Evolutionary conservation across 2,113 vertebrate genomes (phyloP), one percentile per base, ranked within the genome.

Genomic region (Bagarius yarrelli): DNA sequence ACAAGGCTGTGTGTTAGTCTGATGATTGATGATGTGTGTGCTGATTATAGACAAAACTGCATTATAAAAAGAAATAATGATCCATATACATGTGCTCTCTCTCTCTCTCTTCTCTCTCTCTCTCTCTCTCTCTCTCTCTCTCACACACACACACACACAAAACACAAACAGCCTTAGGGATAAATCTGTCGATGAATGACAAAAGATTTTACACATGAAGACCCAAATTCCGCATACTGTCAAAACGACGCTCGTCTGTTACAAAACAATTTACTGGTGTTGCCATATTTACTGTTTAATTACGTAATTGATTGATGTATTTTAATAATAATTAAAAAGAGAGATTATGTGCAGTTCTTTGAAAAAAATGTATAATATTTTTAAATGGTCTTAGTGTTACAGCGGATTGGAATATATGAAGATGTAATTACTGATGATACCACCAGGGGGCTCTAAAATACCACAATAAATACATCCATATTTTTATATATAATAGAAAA

Each of bases 81-180:
- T 40, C 36, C 36, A 47, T 21, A 69, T 69, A 67, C 40, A 67
- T 67, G 19, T n/a, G n/a, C n/a, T n/a, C n/a, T n/a, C n/a, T n/a
- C n/a, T n/a, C n/a, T n/a, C n/a, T n/a, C n/a, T n/a, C n/a, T n/a
- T n/a, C n/a, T n/a, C n/a, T n/a, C n/a, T n/a, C n/a, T n/a, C n/a
- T n/a, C n/a, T n/a, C n/a, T n/a, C n/a, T n/a, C n/a, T n/a, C n/a
- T n/a, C n/a, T n/a, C n/a, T n/a, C 66, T 25, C 67, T 25, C 40
- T n/a, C 66, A 69, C 36, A 69, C 66, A 69, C 66, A 47, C 66
- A 69, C 36, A 69, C 66, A 69, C 66, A 47, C 36, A 69, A n/a
- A 21, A 69, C 55, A 76, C 0, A 15, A n/a, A 76, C 0, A 15
- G 19, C 56, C 36, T 61, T 16, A 5, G 56, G 57, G 57, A 47